phyloP scores from a whole-genome alignment of 2,888 invertebrate genomes.

The Peribatodes rhomboidaria region DNA sequence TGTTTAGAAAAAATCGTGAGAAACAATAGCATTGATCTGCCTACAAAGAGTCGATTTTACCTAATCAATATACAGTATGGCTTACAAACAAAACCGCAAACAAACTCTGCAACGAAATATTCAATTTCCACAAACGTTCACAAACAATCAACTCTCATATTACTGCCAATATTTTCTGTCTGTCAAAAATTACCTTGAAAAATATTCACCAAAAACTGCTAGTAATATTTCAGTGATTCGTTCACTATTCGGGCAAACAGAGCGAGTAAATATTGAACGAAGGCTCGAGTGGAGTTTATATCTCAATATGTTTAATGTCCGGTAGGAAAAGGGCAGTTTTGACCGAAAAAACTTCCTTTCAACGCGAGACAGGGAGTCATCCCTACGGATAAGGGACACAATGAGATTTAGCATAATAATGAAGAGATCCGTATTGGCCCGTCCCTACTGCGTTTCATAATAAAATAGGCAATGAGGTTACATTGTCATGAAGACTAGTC shows the following conservation, averaged over 20 bases:
- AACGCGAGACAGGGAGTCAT: slow-evolving; percentile 58
- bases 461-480: slow-evolving; percentile 36
- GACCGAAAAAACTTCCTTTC: slow-evolving; percentile 63
- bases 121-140: slow-evolving; percentile 15
- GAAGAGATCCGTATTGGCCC: slow-evolving; percentile 59
- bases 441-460: slow-evolving; percentile 48
- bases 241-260: slow-evolving; percentile 50
- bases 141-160: slow-evolving; percentile 36
- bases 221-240: slow-evolving; percentile 53
- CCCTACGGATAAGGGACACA: slow-evolving; percentile 68
- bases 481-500: slow-evolving; percentile 36
- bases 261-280: slow-evolving; percentile 74
- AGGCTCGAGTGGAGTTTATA: slow-evolving; percentile 63
- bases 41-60: neutral
- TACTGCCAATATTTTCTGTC: slow-evolving; percentile 42
- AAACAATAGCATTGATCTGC: neutral
- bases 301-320: slow-evolving; percentile 77
- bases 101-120: slow-evolving; percentile 18
- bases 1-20: too few relatives aligned
- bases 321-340: slow-evolving; percentile 51
- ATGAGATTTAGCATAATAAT: slow-evolving; percentile 78
- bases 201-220: slow-evolving; percentile 46
- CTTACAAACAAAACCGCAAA: slow-evolving; percentile 6
- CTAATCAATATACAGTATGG: neutral
- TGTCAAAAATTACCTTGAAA: slow-evolving; percentile 50